Evolutionary conservation across 2,888 invertebrate species (phyloP).

Genomic region (Dolichomitus sp.): DNA sequence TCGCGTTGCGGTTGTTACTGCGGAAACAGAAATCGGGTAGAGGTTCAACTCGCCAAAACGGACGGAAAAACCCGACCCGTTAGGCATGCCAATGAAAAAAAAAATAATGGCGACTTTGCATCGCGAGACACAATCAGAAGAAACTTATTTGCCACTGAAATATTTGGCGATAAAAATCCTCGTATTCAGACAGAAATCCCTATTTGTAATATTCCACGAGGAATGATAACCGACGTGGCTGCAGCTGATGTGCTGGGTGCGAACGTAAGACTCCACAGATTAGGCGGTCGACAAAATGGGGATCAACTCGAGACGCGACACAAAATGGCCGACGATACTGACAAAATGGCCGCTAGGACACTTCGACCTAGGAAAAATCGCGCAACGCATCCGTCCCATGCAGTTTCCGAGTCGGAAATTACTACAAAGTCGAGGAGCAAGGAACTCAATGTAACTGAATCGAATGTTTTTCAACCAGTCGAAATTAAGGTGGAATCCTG

Average conservation of each 20-base stretch:
- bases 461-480: conserved; percentile 13
- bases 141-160: conserved; percentile 61
- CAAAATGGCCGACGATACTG: background rate
- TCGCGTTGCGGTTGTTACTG: conserved; percentile 72
- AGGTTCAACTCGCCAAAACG: background rate
- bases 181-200: conserved; percentile 37
- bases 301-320: background rate
- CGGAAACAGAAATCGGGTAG: conserved; percentile 66
- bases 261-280: background rate
- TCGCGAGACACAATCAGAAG: conserved; percentile 39
- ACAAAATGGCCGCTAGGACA: conserved; percentile 45
- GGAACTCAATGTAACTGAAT: background rate
- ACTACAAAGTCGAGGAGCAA: conserved; percentile 27
- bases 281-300: conserved; percentile 1
- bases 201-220: background rate
- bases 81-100: background rate
- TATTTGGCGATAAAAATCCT: conserved; percentile 45
- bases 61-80: background rate
- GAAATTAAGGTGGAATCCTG: conserved; percentile 73
- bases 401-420: background rate
- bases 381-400: conserved; percentile 66
- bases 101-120: conserved; percentile 2
- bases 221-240: background rate
- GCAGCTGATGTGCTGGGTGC: background rate
- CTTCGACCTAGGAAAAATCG: conserved; percentile 78